Evolutionary conservation across 2,113 vertebrate species (phyloP), one percentile per base, ranked within the genome.

Genomic region (Istiophorus platypterus): DNA sequence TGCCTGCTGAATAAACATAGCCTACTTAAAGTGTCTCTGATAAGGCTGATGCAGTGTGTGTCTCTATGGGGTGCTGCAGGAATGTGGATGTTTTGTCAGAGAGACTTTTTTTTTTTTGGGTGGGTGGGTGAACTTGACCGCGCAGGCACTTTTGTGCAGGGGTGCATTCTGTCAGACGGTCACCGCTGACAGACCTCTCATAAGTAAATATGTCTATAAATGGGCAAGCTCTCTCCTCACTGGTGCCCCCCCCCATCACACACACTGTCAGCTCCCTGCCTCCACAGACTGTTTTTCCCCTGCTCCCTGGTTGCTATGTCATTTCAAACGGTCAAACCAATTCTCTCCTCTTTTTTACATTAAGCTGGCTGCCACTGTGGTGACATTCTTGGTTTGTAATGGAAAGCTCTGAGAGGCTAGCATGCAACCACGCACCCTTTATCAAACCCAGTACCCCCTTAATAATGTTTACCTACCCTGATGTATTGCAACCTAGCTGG

Each of bases 181-280:
- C 94, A 92, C 88, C 63, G 88, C 93, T 91, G 89, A 93, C 90
- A 88, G 87, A 86, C 80, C 88, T 95, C 88, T 87, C 88, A 90
- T 78, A 93, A 94, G 94, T 94, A 95, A 95, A 96, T 95, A 95
- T 94, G 95, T 90, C 95, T 95, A 95, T 96, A 96, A 94, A 96
- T 94, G 95, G 95, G 88, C 94, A 96, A 82, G 82, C 76, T 83
- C 86, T 92, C 90, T 81, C 62, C 73, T 91, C 71, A 64, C 76
- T 80, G 42, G 57, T 81, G 78, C 82, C 63, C 82, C 29, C 61
- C 61, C 72, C 64, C 56, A 41, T 56, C 58, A 56, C 18, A 64
- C 69, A 72, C 69, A 54, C 61, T 10, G 29, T 81, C 71, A 72
- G 37, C 77, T 83, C 85, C 51, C 80, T 78, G 74, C 27, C 68